Conservation (phyloP, 2,797 vertebrate genomes). For the Protonibea diacanthus region DNA sequence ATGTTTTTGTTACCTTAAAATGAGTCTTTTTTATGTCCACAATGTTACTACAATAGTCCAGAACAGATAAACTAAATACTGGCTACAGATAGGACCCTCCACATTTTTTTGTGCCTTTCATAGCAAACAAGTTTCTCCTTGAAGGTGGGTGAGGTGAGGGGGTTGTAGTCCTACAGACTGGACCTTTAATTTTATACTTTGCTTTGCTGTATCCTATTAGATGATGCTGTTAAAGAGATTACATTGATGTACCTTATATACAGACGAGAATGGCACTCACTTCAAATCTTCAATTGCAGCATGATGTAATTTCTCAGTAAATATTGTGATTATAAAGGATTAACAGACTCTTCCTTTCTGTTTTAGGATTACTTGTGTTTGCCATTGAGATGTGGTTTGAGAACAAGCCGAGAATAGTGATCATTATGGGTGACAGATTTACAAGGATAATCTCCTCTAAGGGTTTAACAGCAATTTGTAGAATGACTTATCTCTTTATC, state of each 20-base stretch:
- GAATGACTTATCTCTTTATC: conserved; percentile 67
- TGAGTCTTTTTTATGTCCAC: too few species aligned
- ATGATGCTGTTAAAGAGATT: background rate
- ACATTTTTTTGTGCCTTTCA: too few species aligned
- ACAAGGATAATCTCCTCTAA: conserved; percentile 71
- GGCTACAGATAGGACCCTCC: too few species aligned
- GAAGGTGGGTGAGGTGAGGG: too few species aligned
- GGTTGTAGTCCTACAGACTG: too few species aligned
- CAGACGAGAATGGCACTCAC: background rate
- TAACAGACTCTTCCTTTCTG: conserved; percentile 50
- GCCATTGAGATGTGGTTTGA: conserved; percentile 56
- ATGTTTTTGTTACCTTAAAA: too few species aligned
- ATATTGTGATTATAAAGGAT: conserved; percentile 61
- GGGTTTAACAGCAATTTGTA: conserved; percentile 72
- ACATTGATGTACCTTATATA: background rate
- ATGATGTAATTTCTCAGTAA: conserved; percentile 49
- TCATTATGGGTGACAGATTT: conserved; percentile 71
- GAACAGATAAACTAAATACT: too few species aligned
- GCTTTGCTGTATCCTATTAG: background rate
- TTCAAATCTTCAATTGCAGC: conserved; percentile 27
- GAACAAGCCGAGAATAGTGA: conserved; percentile 53
- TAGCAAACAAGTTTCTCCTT: too few species aligned
- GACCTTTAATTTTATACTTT: background rate
- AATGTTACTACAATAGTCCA: too few species aligned
- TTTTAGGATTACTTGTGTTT: conserved; percentile 68